phyloP scores from a whole-genome alignment of 2,888 invertebrate species.

The Deilephila elpenor region DNA sequence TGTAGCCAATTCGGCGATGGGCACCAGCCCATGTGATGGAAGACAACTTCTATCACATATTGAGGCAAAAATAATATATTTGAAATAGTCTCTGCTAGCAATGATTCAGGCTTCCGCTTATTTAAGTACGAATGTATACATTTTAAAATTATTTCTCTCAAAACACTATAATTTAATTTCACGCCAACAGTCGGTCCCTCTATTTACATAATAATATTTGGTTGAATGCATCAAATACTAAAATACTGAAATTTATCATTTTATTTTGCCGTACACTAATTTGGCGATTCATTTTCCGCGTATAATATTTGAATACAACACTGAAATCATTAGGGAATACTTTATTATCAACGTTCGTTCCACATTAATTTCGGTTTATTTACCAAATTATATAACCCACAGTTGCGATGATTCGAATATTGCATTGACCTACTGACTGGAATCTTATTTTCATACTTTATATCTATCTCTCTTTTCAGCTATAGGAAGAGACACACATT shows the following conservation, averaged over 20 bases:
- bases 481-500: no score
- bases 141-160: neutral
- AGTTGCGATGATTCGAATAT: no score
- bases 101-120: no score
- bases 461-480: no score
- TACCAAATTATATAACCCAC: neutral
- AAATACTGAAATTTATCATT: slow-evolving; percentile 1
- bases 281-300: neutral
- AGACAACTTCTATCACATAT: no score
- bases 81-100: no score
- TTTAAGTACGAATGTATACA: neutral
- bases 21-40: no score
- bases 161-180: neutral
- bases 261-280: slow-evolving; percentile 3
- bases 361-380: neutral
- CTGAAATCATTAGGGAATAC: neutral
- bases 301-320: neutral
- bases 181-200: neutral
- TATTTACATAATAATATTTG: neutral
- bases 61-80: no score
- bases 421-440: no score
- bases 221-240: neutral
- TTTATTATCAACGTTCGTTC: neutral
- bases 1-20: no score
- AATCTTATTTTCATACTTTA: no score